A percentile compares a stretch with the other conserved stretches of the same genome.
Conservation (phyloP, 2,888 invertebrate genomes). For the Diogma glabrata region DNA sequence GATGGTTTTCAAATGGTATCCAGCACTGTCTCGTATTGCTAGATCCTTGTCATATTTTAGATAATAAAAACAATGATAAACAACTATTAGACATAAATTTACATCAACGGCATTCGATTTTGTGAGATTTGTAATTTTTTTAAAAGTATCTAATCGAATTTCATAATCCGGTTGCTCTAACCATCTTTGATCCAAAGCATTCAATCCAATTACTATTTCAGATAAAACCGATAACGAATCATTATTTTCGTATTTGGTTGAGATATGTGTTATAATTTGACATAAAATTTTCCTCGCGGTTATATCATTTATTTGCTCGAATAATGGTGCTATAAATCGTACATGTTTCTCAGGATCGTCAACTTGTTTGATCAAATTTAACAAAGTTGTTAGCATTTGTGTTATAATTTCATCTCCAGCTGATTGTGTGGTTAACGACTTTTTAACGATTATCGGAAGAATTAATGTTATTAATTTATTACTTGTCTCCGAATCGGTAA, state of each 20-base stretch:
- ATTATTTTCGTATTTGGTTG: conserved; percentile 25
- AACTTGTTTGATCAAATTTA: conserved; percentile 62
- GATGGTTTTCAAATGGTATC: conserved; percentile 58
- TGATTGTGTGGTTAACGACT: conserved; percentile 39
- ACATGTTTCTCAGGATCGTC: conserved; percentile 52
- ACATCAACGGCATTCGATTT: conserved; percentile 43
- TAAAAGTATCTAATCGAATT: conserved; percentile 65
- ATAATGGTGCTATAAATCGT: conserved; percentile 57
- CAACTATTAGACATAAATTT: conserved; percentile 56
- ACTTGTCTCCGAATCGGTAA: conserved; percentile 53
- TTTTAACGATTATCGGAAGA: conserved; percentile 60
- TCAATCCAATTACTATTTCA: conserved; percentile 53
- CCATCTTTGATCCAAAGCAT: conserved; percentile 77
- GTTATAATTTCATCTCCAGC: conserved; percentile 56
- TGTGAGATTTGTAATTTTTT: conserved; percentile 46
- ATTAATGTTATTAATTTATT: conserved; percentile 56
- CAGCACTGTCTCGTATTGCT: conserved; percentile 67
- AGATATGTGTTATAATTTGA: conserved; percentile 39
- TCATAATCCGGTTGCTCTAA: conserved; percentile 93
- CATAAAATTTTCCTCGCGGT: conserved; percentile 58
- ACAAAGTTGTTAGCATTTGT: conserved; percentile 58
- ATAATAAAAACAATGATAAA: conserved; percentile 73
- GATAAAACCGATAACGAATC: conserved; percentile 41
- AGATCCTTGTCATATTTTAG: conserved; percentile 71
- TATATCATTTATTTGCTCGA: conserved; percentile 52